Base-by-base conservation (phyloP, 2,888 invertebrate genomes). In the Patella ulyssiponensis region DNA sequence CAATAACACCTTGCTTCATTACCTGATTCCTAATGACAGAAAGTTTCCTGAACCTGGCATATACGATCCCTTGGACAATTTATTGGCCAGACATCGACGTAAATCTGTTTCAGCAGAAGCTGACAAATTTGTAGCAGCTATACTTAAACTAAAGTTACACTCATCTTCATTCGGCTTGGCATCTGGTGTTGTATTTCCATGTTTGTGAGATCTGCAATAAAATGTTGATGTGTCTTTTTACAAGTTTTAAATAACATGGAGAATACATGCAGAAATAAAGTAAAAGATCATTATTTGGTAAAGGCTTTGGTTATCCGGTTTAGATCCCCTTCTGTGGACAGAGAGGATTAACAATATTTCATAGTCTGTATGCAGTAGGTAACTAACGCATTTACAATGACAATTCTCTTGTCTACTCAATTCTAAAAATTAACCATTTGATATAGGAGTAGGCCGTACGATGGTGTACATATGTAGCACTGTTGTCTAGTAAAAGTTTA, bases 41-140 rank as follows among this genome's bases (percentile, higher is more conserved):
- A 83, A 80, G n/a, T 77, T 71, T 12, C 81, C 81, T 58, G 74
- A 74, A 56, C 74, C 75, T n/a, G 75, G 72, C 14, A 73, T 73
- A 17, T 54, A 14, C 17, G 72, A 51, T 51, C 71, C 70, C 75
- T 84, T 87, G 1, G 84, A 76, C 23, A 89, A 72, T 75, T 85
- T 83, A 70, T 85, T 84, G 15, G 84, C 82, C 2, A 90, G 77
- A 51, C 84, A 81, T 73, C 85, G 86, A 64, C 86, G 77, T 33
- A 89, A 77, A 27, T 87, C 86, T 56, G 80, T 82, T 73, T 88
- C 87, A 64, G 83, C 75, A 11, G 82, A 74, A 20, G 84, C 81
- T 53, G 80, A 71, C 74, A 89, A 80, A 79, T 87, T 87, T 52
- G 87, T 86, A 17, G 87, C 83, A 7, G 87, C 75, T 23, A 87